Evolutionary conservation across 2,797 vertebrate genomes (phyloP).

Genomic region (Notolepis coatsorum): DNA sequence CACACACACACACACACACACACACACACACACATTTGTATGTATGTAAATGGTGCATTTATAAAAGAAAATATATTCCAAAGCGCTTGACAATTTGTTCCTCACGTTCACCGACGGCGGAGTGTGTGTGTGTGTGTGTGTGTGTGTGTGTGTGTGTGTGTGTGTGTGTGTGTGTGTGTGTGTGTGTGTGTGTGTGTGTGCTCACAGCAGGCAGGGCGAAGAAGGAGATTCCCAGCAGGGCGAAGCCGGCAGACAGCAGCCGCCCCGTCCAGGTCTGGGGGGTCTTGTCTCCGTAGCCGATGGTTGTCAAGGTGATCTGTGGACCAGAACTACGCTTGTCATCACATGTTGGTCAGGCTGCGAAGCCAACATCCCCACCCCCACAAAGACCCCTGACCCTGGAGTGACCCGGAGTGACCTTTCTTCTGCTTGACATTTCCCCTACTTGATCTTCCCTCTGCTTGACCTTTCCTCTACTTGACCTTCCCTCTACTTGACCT

Average conservation of each 20-base stretch:
- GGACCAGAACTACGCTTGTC: constrained; percentile 26
- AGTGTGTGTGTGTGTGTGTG: neutral
- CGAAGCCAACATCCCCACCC: too few relatives aligned
- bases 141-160: constrained; percentile 9
- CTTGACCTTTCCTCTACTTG: too few relatives aligned
- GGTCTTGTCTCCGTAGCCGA: constrained; percentile 98
- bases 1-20: neutral
- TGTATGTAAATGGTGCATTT: too few relatives aligned
- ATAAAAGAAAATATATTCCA: too few relatives aligned
- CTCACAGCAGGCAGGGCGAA: constrained; percentile 96
- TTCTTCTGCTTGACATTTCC: too few relatives aligned
- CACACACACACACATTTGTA: neutral
- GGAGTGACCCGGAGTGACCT: too few relatives aligned
- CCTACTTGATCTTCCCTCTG: too few relatives aligned
- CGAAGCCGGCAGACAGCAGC: constrained; percentile 94
- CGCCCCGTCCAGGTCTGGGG: constrained; percentile 97
- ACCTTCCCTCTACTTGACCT: too few relatives aligned
- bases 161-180: constrained; percentile 18
- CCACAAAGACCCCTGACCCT: too few relatives aligned
- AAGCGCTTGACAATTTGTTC: too few relatives aligned
- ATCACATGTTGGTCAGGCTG: too few relatives aligned
- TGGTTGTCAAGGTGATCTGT: constrained; percentile 97
- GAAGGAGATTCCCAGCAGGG: constrained; percentile 97
- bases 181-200: constrained; percentile 20
- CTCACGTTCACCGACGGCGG: neutral